Conservation (phyloP, 2,888 invertebrate species). For the Miltochrista miniata region DNA sequence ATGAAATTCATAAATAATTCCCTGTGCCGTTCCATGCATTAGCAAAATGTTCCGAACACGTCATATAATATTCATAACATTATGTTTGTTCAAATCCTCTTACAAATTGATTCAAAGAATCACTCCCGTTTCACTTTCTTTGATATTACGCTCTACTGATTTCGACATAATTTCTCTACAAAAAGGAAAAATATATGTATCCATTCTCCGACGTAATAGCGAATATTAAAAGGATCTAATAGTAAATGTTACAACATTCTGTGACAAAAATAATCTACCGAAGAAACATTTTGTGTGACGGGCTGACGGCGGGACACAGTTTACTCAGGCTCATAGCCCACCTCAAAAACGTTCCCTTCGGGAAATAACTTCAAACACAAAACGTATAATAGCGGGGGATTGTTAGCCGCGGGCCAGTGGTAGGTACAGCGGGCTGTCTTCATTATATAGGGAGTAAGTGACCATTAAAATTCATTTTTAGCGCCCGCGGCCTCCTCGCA, state of each 20-base stretch:
- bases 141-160: constrained; percentile 7
- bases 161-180: constrained; percentile 7
- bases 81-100: constrained; percentile 21
- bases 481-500: constrained; percentile 44
- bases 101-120: constrained; percentile 17
- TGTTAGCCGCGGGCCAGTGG: constrained; percentile 41
- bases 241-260: constrained; percentile 5
- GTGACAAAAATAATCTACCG: constrained; percentile 14
- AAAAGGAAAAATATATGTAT: neutral
- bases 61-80: constrained; percentile 23
- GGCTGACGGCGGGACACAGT: constrained; percentile 21
- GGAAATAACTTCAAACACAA: constrained; percentile 35
- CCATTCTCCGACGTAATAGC: neutral
- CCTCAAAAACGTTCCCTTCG: constrained; percentile 30
- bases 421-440: constrained; percentile 49
- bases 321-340: constrained; percentile 29
- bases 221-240: no score
- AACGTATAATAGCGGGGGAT: constrained; percentile 31
- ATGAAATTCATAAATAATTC: constrained; percentile 9
- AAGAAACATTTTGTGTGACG: constrained; percentile 21
- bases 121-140: constrained; percentile 11
- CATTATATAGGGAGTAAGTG: constrained; percentile 67
- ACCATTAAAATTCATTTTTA: constrained; percentile 78
- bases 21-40: neutral
- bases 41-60: constrained; percentile 1